phyloP scores from a whole-genome alignment of 92 coral and sea anemone genomes.

The Micromussa lordhowensis region DNA sequence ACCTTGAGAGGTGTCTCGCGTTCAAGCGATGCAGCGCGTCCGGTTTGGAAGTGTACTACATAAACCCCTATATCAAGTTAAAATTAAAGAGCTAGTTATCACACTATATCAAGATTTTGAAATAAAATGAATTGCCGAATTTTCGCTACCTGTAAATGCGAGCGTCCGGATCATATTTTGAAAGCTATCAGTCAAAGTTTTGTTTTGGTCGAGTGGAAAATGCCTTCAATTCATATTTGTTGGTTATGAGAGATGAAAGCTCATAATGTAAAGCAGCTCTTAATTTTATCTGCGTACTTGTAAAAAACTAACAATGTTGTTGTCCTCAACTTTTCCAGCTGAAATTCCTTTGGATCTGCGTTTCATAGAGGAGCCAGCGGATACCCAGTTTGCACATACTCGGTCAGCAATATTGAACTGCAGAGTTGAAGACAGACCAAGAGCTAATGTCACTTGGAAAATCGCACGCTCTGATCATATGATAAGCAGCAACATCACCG shows the following conservation, averaged over 20 bases:
- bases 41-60: no score
- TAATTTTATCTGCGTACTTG: neutral
- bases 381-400: conserved; percentile 91
- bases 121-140: no score
- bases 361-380: conserved; percentile 93
- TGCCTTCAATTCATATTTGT: neutral
- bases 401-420: conserved; percentile 88
- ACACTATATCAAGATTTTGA: no score
- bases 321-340: conserved; percentile 19
- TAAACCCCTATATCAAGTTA: no score
- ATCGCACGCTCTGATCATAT: conserved; percentile 61
- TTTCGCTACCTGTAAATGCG: no score
- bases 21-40: no score
- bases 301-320: neutral
- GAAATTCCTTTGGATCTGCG: conserved; percentile 82
- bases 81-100: no score
- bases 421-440: conserved; percentile 73
- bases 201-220: no score
- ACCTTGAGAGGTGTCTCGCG: no score
- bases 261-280: neutral
- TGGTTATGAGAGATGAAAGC: neutral
- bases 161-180: no score
- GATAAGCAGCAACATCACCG: conserved; percentile 72
- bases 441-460: conserved; percentile 74
- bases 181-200: no score